These are phyloP conservation scores for Sphaerodactylus townsendi DNA, from an alignment of 2,113 vertebrate species.

Conservation along the genomic window DNA sequence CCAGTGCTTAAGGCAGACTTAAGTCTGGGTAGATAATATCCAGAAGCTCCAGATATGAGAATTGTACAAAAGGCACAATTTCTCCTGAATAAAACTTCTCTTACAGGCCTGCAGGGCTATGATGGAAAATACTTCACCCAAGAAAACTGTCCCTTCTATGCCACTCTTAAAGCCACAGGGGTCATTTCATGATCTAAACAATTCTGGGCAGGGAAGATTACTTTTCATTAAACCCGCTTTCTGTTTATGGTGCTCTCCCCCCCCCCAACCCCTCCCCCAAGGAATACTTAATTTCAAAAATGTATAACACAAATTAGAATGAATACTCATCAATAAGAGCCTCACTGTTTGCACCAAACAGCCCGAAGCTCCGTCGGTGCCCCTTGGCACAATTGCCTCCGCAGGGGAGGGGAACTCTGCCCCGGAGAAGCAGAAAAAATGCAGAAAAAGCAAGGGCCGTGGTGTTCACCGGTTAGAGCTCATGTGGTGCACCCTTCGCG, in stretches of 20 bases:
- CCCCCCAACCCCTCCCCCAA: not conserved
- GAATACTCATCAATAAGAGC: not conserved
- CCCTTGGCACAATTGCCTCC: too few species aligned
- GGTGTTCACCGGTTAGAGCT: fast-evolving
- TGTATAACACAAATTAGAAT: not conserved
- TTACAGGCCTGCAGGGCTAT: not conserved
- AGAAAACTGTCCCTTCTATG: not conserved
- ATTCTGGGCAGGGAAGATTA: too few species aligned
- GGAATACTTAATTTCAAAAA: not conserved
- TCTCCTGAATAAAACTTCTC: not conserved
- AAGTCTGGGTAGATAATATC: not conserved
- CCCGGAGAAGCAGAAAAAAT: fast-evolving
- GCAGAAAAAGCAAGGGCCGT: not conserved
- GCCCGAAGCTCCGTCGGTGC: too few species aligned
- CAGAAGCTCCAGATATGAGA: not conserved
- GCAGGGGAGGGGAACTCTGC: not conserved
- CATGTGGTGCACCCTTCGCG: fast-evolving
- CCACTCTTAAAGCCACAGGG: not conserved
- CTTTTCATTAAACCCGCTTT: not conserved
- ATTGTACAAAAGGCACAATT: too few species aligned
- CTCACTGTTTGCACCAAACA: not conserved
- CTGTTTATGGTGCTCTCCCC: not conserved
- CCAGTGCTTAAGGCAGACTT: not conserved
- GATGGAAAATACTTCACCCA: not conserved
- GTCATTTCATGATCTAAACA: not conserved